Evolutionary conservation across 2,113 vertebrate species (phyloP).

Genomic region (Boulengeromyrus knoepffleri): DNA sequence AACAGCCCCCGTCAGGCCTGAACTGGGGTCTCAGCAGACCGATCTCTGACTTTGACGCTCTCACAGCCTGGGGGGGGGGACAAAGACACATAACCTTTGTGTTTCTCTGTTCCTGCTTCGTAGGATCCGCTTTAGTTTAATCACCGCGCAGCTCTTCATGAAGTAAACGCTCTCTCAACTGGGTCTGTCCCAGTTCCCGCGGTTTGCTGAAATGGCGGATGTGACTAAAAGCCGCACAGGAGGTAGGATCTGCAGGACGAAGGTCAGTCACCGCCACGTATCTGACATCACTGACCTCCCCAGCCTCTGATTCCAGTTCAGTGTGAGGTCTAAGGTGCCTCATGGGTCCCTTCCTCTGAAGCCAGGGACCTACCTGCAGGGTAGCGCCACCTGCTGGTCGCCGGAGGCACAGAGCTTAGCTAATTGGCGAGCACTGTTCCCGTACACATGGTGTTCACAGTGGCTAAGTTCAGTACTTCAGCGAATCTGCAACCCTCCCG

Average conservation of each 20-base stretch:
- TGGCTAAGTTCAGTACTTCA: conserved; percentile 65
- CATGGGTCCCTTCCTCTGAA: neutral
- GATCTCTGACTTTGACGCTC: neutral
- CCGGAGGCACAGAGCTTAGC: conserved; percentile 59
- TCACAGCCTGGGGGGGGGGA: neutral
- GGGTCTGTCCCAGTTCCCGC: neutral
- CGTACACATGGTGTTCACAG: conserved; percentile 57
- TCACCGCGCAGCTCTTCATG: neutral
- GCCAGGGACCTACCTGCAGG: neutral
- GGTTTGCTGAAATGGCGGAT: neutral
- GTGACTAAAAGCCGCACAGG: neutral
- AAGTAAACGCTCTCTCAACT: neutral
- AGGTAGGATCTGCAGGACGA: neutral
- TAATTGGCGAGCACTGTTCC: conserved; percentile 58
- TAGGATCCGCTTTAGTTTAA: neutral
- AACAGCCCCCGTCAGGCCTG: neutral
- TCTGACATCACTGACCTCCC: neutral
- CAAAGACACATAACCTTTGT: neutral
- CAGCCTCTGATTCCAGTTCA: neutral
- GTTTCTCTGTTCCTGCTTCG: neutral
- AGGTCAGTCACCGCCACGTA: neutral
- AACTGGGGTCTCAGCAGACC: too few species aligned
- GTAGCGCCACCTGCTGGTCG: conserved; percentile 30
- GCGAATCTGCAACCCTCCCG: conserved; percentile 39
- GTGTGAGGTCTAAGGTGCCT: neutral